Evolutionary conservation across 1,140 invertebrate species (phyloP).

Genomic region (Platyscapa corneri): DNA sequence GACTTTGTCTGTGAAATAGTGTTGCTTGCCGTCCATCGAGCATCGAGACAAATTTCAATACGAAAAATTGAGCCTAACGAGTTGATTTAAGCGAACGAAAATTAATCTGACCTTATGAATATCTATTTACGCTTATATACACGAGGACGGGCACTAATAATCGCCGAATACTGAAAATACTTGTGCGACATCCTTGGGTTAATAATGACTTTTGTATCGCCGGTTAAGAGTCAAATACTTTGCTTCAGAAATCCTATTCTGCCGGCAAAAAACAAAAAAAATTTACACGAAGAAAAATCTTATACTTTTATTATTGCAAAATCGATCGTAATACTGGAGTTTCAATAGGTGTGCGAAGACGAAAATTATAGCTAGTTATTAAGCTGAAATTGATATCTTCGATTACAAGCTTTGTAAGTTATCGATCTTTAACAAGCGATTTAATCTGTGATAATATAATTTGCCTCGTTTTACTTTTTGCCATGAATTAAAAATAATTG

Average conservation of each 20-base stretch:
- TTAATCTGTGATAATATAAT: slow-evolving; percentile 21
- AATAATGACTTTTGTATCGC: too few relatives aligned
- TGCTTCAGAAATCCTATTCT: not conserved
- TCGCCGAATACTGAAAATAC: not conserved
- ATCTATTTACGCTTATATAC: not conserved
- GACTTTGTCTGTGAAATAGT: too few relatives aligned
- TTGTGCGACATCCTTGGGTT: not conserved
- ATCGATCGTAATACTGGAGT: not conserved
- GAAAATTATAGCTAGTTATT: slow-evolving; percentile 5
- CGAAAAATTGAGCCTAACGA: not conserved
- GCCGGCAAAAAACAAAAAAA: not conserved
- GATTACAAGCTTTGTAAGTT: slow-evolving; percentile 9
- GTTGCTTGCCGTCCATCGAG: too few relatives aligned
- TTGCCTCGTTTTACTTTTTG: not conserved
- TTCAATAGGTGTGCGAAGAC: not conserved
- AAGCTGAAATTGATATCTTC: not conserved
- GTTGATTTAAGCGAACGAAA: not conserved
- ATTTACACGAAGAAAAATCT: not conserved
- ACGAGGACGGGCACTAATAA: not conserved
- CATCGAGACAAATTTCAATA: too few relatives aligned
- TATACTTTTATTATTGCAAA: not conserved
- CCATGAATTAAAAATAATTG: not conserved
- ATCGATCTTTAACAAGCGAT: slow-evolving; percentile 2
- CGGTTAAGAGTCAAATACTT: not conserved
- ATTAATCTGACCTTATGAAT: not conserved